phyloP scores from a whole-genome alignment of 2,888 invertebrate species.

The Noctuana brunneofusca region DNA sequence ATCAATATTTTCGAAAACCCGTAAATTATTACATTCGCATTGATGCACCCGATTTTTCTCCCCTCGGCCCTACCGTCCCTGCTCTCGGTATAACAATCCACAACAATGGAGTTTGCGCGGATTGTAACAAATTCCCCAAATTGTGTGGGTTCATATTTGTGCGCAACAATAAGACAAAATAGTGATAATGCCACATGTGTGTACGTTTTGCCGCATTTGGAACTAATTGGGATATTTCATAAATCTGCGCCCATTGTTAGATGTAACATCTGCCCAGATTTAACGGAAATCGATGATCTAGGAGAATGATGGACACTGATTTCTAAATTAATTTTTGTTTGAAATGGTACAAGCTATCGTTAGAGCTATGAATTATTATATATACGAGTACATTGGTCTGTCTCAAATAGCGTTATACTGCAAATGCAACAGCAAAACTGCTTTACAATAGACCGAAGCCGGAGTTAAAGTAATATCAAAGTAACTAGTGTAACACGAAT shows the following conservation, averaged over 20 bases:
- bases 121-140: constrained; percentile 81
- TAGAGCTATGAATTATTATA: background rate
- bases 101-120: constrained; percentile 73
- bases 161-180: constrained; percentile 78
- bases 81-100: constrained; percentile 59
- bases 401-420: constrained; percentile 2
- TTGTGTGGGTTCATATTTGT: constrained; percentile 80
- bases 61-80: constrained; percentile 60
- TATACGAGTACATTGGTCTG: background rate
- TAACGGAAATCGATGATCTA: constrained; percentile 21
- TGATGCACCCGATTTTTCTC: constrained; percentile 51
- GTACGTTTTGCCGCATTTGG: constrained; percentile 75
- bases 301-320: constrained; percentile 25
- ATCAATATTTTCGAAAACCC: constrained; percentile 54
- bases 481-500: constrained; percentile 10
- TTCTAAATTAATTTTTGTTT: constrained; percentile 13
- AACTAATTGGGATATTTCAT: constrained; percentile 81
- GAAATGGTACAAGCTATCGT: background rate
- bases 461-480: constrained; percentile 3
- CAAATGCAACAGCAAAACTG: too few relatives aligned
- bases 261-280: constrained; percentile 68
- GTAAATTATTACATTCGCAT: constrained; percentile 61
- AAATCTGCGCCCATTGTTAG: constrained; percentile 63
- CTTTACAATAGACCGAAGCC: background rate
- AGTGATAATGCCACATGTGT: constrained; percentile 79